Percentiles rank a stretch among this genome's conserved stretches.
These are phyloP conservation scores for Jaculus jaculus DNA, from an alignment of 2,113 vertebrate genomes.

Conservation along the genomic window DNA sequence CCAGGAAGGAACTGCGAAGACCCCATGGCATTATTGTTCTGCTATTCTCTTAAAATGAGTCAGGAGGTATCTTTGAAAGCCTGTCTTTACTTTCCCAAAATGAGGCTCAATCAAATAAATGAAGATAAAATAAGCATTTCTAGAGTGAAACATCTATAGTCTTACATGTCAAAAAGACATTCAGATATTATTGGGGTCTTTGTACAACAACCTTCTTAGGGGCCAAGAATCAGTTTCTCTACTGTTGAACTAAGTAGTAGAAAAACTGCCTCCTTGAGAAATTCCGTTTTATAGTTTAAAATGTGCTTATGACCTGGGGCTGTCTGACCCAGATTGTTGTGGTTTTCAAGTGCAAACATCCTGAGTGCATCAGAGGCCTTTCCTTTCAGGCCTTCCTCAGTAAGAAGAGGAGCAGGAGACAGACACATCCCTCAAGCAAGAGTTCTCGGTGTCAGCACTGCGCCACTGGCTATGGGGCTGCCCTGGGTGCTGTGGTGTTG, in stretches of 20 bases:
- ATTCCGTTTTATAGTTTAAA: neutral
- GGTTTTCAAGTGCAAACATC: neutral
- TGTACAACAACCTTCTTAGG: neutral
- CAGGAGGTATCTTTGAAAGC: neutral
- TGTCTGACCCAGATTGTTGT: neutral
- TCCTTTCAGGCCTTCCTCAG: neutral
- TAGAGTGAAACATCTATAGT: neutral
- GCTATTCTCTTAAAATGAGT: neutral
- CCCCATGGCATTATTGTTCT: neutral
- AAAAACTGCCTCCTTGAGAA: neutral
- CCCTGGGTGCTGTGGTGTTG: neutral
- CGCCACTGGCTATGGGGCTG: neutral
- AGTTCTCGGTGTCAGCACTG: neutral
- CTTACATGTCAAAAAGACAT: neutral
- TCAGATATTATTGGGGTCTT: neutral
- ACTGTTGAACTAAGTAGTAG: neutral
- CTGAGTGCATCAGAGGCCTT: neutral
- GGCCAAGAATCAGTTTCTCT: neutral
- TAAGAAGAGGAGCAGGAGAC: neutral
- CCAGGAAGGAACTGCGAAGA: neutral
- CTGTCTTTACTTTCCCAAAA: neutral
- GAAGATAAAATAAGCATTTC: too few relatives aligned
- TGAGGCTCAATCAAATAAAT: constrained; percentile 34
- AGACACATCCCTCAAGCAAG: too few relatives aligned
- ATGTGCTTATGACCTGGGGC: neutral